A percentile compares a stretch with the other conserved stretches of the same genome.
phyloP scores from a whole-genome alignment of 2,113 vertebrate genomes.

The Bos javanicus region DNA sequence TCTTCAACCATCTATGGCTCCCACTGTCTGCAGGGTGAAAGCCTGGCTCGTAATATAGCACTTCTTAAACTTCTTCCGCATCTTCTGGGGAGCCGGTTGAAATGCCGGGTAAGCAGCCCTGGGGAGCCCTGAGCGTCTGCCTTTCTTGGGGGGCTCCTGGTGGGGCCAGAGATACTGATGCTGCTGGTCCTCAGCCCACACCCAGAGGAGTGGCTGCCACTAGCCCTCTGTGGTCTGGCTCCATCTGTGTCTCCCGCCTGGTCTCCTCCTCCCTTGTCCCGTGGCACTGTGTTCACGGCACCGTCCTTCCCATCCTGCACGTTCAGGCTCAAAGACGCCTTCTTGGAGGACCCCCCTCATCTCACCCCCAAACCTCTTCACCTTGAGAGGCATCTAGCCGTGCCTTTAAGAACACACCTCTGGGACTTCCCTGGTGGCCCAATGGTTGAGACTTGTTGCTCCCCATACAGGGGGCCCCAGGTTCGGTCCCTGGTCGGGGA shows the following conservation, averaged over 20 bases:
- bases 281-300: accelerated
- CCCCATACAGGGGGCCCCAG: background rate
- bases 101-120: background rate
- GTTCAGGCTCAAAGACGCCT: background rate
- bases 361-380: background rate
- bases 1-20: background rate
- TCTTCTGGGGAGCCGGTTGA: background rate
- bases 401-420: background rate
- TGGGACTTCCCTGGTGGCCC: background rate
- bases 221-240: background rate
- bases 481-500: background rate
- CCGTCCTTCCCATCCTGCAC: background rate
- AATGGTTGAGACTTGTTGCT: background rate
- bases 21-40: background rate
- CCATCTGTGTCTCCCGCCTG: background rate
- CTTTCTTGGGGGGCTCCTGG: accelerated
- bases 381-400: background rate
- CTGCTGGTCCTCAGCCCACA: accelerated
- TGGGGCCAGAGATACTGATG: accelerated
- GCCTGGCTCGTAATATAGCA: background rate
- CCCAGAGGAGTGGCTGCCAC: too few relatives aligned
- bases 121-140: background rate
- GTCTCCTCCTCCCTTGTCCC: background rate
- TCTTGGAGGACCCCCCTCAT: background rate
- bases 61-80: background rate